Base-by-base conservation (phyloP, 1,140 invertebrate species). In the Leptinotarsa texana region DNA sequence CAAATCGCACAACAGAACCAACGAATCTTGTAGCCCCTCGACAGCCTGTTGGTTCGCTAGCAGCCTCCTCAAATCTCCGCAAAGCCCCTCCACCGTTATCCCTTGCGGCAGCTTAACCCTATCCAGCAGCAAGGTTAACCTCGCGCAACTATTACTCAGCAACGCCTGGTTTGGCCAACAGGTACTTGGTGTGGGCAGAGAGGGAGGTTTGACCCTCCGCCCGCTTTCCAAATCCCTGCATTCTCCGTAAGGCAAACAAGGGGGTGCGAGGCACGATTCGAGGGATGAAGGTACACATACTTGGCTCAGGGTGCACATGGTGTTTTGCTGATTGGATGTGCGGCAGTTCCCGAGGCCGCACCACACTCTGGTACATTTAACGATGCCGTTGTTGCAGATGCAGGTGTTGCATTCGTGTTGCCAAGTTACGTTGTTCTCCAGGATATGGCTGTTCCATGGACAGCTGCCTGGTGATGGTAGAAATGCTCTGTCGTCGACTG, bases 291-390 rank as follows among this genome's bases (percentile, higher is more conserved):
- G 93, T 13, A 95, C 92, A 81, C 94, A 95, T 0, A 95, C 92
- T 87, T 90, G 89, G 79, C 90, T 87, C 70, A 88, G 84, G 78
- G 88, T 85, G 83, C 91, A 88, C 2, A 88, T 85, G 76, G 85
- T 87, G 48, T 85, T 82, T 57, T 75, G 67, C 62, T 78, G 75
- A 33, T 80, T 87, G 11, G 84, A 84, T 74, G 89, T 90, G 48
- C 93, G 86, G 82, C 94, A 95, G 82, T 95, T 94, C n/a, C 90
- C 89, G 24, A 93, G 87, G 5, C 93, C 93, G 81, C 94, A 95
- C 93, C 93, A 95, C 21, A 96, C 91, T 81, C 93, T 91, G 67
- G 94, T 95, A 86, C 95, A 97, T 21, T 89, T 88, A 17, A 92
- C 91, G 65, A 90, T 89, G 13, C 92, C 92, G 71, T 91, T 91